A percentile compares a stretch with the other conserved stretches of the same genome.
Evolutionary conservation across 1,140 invertebrate genomes (phyloP).

Genomic region (Orchestia grillus): DNA sequence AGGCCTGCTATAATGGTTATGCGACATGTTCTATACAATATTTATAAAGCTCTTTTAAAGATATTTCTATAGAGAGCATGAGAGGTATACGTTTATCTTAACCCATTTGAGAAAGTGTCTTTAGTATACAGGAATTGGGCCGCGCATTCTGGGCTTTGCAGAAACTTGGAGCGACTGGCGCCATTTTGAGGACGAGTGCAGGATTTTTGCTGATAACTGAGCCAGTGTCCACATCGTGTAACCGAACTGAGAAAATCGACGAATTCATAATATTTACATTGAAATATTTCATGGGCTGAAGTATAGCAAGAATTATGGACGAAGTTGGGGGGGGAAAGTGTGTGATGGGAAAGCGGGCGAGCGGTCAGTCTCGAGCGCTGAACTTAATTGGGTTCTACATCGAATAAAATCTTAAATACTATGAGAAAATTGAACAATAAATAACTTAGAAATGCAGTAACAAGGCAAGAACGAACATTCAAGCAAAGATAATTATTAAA

Average conservation of each 20-base stretch:
- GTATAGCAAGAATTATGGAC: not conserved
- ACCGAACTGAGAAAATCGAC: not conserved
- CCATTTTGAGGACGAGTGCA: not conserved
- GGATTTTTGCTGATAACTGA: not conserved
- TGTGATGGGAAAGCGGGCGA: not conserved
- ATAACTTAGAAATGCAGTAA: constrained; percentile 52
- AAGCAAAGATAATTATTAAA: not conserved
- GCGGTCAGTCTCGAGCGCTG: too few species aligned
- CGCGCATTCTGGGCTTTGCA: not conserved
- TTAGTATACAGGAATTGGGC: not conserved
- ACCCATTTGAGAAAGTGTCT: not conserved
- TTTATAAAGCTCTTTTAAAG: constrained; percentile 35
- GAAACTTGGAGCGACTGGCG: not conserved
- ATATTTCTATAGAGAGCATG: constrained; percentile 49
- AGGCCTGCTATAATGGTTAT: constrained; percentile 16
- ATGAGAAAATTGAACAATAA: constrained; percentile 57
- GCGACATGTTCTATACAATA: constrained; percentile 45
- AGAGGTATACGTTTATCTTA: constrained; percentile 47
- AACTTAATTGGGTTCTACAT: constrained; percentile 17
- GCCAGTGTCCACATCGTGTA: not conserved
- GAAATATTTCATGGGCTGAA: not conserved
- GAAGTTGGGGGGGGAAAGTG: not conserved
- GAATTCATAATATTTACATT: not conserved
- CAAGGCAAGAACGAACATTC: constrained; percentile 48
- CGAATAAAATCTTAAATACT: constrained; percentile 53